Percentiles rank a stretch among this genome's conserved stretches.
These are phyloP conservation scores for Creontiades dilutus DNA, from an alignment of 2,888 invertebrate species.

Conservation along the genomic window DNA sequence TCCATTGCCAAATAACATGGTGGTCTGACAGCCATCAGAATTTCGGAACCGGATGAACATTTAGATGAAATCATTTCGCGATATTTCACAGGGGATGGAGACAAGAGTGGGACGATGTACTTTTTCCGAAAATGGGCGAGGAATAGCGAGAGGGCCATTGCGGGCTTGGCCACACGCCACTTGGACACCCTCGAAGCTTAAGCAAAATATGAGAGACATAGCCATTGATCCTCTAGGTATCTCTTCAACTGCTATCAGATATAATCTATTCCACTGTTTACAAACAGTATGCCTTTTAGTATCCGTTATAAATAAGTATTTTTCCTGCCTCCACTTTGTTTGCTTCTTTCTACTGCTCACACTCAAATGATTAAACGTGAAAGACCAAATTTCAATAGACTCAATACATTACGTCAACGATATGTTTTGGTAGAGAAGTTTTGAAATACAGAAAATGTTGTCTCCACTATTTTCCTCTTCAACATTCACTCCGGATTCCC, in stretches of 20 bases:
- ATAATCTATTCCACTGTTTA: constrained; percentile 27
- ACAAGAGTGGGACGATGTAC: constrained; percentile 1
- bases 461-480: no score
- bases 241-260: neutral
- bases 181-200: constrained; percentile 42
- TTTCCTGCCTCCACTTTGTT: no score
- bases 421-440: no score
- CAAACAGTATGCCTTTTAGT: constrained; percentile 33
- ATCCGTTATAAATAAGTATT: neutral
- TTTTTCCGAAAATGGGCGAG: neutral
- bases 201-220: constrained; percentile 50
- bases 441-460: no score
- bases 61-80: constrained; percentile 49
- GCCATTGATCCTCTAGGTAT: neutral
- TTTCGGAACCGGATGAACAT: constrained; percentile 51
- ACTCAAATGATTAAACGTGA: no score
- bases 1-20: constrained; percentile 27
- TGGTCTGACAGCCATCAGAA: constrained; percentile 22
- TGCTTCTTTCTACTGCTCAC: no score
- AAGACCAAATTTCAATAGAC: no score
- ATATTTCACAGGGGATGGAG: constrained; percentile 33
- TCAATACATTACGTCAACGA: no score
- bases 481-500: no score
- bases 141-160: neutral
- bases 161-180: constrained; percentile 48